phyloP scores from a whole-genome alignment of 1,140 invertebrate genomes.

The Drosophila ficusphila region DNA sequence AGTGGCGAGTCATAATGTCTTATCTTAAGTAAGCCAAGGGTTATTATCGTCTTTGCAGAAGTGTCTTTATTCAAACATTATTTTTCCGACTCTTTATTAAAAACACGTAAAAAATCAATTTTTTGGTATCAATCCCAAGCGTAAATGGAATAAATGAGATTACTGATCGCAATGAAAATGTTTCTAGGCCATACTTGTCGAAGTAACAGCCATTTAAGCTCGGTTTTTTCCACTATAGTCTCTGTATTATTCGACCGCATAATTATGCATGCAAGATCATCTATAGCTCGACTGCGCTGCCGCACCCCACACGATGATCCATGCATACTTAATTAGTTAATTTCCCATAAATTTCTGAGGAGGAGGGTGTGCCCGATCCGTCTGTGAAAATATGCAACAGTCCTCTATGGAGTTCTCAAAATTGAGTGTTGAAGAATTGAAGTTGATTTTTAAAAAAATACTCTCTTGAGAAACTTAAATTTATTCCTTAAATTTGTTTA shows the following conservation, averaged over 20 bases:
- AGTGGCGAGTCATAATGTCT: too few relatives aligned
- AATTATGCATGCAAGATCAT: slow-evolving; percentile 61
- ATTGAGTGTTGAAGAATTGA: background rate
- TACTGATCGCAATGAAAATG: too few relatives aligned
- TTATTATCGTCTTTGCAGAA: too few relatives aligned
- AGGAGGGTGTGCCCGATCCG: slow-evolving; percentile 15
- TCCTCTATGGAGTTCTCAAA: background rate
- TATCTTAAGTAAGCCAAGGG: too few relatives aligned
- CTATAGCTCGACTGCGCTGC: slow-evolving; percentile 1
- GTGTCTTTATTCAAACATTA: too few relatives aligned
- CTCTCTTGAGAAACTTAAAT: too few relatives aligned
- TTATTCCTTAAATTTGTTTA: too few relatives aligned
- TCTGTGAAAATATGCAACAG: slow-evolving; percentile 57
- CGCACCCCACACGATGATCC: slow-evolving; percentile 41
- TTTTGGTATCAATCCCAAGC: too few relatives aligned
- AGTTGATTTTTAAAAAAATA: too few relatives aligned
- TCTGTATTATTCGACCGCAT: slow-evolving; percentile 14
- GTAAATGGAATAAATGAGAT: background rate
- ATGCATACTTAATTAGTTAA: slow-evolving; percentile 69
- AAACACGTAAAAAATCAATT: too few relatives aligned
- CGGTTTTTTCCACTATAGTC: background rate
- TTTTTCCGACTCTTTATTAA: too few relatives aligned
- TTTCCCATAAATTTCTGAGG: slow-evolving; percentile 46
- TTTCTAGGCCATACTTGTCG: too few relatives aligned
- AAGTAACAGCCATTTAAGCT: background rate